These are phyloP conservation scores for Pangasianodon hypophthalmus DNA, from an alignment of 2,113 vertebrate genomes.

Conservation along the genomic window DNA sequence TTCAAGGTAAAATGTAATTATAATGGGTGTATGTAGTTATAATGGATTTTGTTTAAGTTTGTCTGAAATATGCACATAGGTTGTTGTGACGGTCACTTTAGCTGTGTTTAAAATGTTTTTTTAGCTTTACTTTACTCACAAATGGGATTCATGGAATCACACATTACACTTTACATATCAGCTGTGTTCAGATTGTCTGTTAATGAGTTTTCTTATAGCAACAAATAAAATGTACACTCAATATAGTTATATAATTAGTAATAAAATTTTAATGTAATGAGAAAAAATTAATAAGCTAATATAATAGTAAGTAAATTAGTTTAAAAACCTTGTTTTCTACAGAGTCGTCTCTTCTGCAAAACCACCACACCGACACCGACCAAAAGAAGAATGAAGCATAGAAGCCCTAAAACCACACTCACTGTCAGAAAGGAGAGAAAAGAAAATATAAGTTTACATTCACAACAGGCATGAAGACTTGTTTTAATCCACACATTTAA, in stretches of 20 bases:
- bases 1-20: background rate
- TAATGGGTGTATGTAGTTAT: too few species aligned
- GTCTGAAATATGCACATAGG: background rate
- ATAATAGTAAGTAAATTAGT: background rate
- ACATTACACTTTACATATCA: background rate
- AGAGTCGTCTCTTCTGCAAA: constrained; percentile 38
- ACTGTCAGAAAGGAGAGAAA: constrained; percentile 15
- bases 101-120: too few species aligned
- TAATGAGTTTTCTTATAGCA: background rate
- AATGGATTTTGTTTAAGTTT: background rate
- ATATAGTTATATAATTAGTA: background rate
- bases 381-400: background rate
- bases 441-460: background rate
- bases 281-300: background rate
- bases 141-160: background rate
- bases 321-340: constrained; percentile 44
- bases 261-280: background rate
- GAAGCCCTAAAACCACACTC: background rate
- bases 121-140: background rate
- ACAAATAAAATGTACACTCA: background rate
- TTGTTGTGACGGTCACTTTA: too few species aligned
- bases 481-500: background rate
- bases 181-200: background rate
- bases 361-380: constrained; percentile 20
- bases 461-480: background rate